Percentiles rank a stretch among this genome's conserved stretches.
Conservation (phyloP, 2,797 vertebrate species). For the Acestrorhynchus altus region DNA sequence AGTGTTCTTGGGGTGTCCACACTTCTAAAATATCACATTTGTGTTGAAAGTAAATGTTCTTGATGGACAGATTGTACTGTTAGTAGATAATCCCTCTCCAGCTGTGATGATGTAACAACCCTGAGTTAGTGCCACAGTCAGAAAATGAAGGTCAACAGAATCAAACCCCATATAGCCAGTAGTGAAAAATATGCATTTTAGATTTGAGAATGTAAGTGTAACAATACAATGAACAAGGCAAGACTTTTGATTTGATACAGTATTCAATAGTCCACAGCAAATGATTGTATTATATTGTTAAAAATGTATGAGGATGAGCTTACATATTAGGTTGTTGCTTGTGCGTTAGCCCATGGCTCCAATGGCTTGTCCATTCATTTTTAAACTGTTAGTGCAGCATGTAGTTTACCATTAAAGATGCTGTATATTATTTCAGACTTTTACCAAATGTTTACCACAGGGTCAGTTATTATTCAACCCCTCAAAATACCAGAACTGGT, state of each 20-base stretch:
- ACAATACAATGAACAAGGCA: too few species aligned
- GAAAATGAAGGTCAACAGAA: background rate
- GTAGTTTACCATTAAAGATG: too few species aligned
- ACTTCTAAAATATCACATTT: background rate
- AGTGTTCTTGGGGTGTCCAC: background rate
- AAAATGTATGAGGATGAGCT: background rate
- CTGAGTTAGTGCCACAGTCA: conserved; percentile 17
- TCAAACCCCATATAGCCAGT: too few species aligned
- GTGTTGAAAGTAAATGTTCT: background rate
- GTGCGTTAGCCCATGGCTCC: background rate
- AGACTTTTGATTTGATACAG: background rate
- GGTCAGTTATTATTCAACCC: too few species aligned
- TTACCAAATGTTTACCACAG: too few species aligned
- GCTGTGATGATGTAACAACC: conserved; percentile 32
- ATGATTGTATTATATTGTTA: too few species aligned
- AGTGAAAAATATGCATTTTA: too few species aligned
- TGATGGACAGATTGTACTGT: conserved; percentile 33
- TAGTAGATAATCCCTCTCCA: conserved; percentile 50
- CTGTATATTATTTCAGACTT: too few species aligned
- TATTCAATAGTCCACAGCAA: background rate
- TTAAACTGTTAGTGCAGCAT: too few species aligned
- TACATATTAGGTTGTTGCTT: background rate
- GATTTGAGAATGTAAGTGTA: too few species aligned
- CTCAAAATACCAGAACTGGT: too few species aligned
- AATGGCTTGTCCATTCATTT: too few species aligned